Base-by-base conservation (phyloP, 2,113 vertebrate species). In the Triplophysa siluroides region DNA sequence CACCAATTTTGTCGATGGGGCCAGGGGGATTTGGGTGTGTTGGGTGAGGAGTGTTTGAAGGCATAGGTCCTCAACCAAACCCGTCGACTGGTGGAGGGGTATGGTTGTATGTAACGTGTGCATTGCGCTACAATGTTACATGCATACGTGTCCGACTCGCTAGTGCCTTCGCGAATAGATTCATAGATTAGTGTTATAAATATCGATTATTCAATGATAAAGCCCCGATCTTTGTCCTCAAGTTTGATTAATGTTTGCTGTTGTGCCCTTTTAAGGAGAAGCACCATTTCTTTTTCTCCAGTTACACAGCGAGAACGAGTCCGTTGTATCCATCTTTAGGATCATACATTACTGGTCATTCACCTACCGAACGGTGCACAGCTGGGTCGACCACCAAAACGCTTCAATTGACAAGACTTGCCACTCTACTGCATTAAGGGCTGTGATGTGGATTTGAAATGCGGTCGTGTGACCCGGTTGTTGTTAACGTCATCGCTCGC, bases 401-500 rank as follows among this genome's bases (percentile, higher is more conserved):
- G 29, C 47, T 54, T 71, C 24, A 54, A 54, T 50, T 19, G 68
- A 70, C 68, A 71, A 71, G 68, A 24, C 19, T 21, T 47, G 1
- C 5, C 52, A 54, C 70, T 11, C 58, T 58, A 38, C 18, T 62
- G 23, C 14, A 29, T 43, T 33, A 13, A 62, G 45, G 26, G 50
- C 23, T 24, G 18, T 41, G 24, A 63, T 41, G 50, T 11, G 23
- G 6, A 52, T 63, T 10, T 58, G 63, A 68, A 62, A 43, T 52
- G 0, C 18, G 41, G 60, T 56, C 19, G 16, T 60, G 60, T 78
- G 68, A 68, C 61, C 63, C 21, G 14, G 11, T 45, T 21, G 1
- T 62, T 19, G 21, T 68, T 77, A 33, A 67, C 14, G 23, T 81
- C 76, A 70, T 16, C 11, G 70, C 64, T 63, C 19, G 11, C 69